Conservation (phyloP, 2,113 vertebrate genomes). For the Trichomycterus rosablanca region DNA sequence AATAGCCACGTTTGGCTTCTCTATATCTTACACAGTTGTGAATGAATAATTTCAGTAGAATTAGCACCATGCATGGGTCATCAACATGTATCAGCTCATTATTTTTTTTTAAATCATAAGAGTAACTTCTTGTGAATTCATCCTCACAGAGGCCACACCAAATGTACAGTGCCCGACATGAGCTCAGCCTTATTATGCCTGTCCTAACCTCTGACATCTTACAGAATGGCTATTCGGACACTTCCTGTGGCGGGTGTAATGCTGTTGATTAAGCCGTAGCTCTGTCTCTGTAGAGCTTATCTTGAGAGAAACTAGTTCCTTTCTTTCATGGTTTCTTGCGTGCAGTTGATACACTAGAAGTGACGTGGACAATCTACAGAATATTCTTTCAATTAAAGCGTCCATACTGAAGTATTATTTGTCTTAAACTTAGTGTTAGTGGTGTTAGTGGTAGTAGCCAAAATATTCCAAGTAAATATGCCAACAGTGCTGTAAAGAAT, state of each 20-base stretch:
- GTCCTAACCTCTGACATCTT: not conserved
- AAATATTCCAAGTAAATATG: too few species aligned
- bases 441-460: too few species aligned
- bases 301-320: slow-evolving; percentile 11
- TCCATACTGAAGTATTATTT: not conserved
- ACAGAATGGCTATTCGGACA: not conserved
- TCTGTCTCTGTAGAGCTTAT: slow-evolving; percentile 19
- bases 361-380: not conserved
- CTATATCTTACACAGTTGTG: too few species aligned
- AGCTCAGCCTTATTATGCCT: not conserved
- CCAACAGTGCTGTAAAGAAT: too few species aligned
- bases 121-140: too few species aligned
- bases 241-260: slow-evolving; percentile 22
- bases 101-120: too few species aligned
- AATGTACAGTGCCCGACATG: not conserved
- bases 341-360: not conserved
- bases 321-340: not conserved
- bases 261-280: slow-evolving; percentile 1
- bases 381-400: not conserved
- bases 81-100: too few species aligned
- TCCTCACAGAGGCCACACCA: too few species aligned
- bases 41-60: too few species aligned
- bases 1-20: too few species aligned
- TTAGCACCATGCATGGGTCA: too few species aligned
- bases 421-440: too few species aligned